These are phyloP conservation scores for Mantis religiosa DNA, from an alignment of 2,888 invertebrate genomes.

Conservation along the genomic window DNA sequence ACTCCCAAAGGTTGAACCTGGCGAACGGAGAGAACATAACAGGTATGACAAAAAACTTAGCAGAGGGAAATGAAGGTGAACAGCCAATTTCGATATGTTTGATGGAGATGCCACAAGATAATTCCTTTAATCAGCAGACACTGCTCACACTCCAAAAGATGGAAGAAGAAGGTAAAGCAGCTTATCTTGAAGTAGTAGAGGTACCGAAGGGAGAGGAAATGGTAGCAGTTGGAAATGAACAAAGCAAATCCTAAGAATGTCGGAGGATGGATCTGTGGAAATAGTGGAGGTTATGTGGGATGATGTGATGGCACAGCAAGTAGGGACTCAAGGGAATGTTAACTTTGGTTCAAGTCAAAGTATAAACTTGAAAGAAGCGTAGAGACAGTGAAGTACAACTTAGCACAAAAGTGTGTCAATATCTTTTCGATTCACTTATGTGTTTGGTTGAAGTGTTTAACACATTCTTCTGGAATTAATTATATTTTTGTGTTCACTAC, in stretches of 20 bases:
- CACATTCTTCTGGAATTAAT: too few relatives aligned
- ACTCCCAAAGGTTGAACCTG: not conserved
- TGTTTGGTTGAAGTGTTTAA: too few relatives aligned
- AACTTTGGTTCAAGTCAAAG: not conserved
- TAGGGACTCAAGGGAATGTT: not conserved
- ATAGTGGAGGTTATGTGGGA: constrained; percentile 39
- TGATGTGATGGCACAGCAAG: constrained; percentile 19
- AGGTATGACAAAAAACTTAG: constrained; percentile 3
- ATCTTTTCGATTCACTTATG: too few relatives aligned
- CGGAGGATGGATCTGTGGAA: constrained; percentile 42
- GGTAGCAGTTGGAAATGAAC: constrained; percentile 19
- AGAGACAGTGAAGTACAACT: too few relatives aligned
- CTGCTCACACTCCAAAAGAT: constrained; percentile 22
- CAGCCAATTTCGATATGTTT: constrained; percentile 20
- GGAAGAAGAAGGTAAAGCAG: constrained; percentile 29
- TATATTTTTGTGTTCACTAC: too few relatives aligned
- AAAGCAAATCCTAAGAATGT: constrained; percentile 41
- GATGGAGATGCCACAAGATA: constrained; percentile 21
- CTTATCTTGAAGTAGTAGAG: constrained; percentile 35
- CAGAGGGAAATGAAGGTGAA: not conserved
- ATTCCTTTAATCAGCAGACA: constrained; percentile 17
- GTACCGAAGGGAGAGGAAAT: constrained; percentile 29
- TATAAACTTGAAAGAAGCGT: too few relatives aligned
- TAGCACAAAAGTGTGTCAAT: too few relatives aligned
- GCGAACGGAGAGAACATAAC: constrained; percentile 4